Evolutionary conservation across 2,797 vertebrate genomes (phyloP), one percentile per base, ranked within the genome.

Genomic region (Monodelphis domestica): DNA sequence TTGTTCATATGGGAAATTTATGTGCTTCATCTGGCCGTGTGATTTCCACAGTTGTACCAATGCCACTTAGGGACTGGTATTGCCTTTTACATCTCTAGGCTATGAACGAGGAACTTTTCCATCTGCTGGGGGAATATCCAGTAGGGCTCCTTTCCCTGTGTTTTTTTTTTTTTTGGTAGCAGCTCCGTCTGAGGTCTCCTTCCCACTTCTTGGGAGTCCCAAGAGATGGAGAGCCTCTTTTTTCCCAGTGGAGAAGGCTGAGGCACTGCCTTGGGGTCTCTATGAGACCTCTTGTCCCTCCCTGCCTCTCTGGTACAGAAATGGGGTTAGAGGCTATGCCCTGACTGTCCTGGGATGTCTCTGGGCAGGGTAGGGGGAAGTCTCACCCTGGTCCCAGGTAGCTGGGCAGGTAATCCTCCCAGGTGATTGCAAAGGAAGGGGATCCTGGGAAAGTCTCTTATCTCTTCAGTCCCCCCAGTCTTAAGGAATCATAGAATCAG

Each of bases 1-100:
- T 99, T 98, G 99, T 98, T 98, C 98, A 98, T 98, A 97, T 98
- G 98, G 98, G 99, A 99, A 99, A 99, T 99, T 99, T 99, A 99
- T 99, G 99, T 97, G 98, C 99, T 99, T 99, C 99, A 99, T 99
- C 99, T 99, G 99, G 98, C 99, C 98, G 98, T 98, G 97, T 98
- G 99, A 98, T 99, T 99, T 98, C 98, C 98, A 98, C 98, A 96
- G 98, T 99, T 98, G 98, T 99, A 98, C 98, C 98, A 93, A 97
- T 98, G 99, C 99, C 99, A 98, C 98, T 98, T 97, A 98, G 98
- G 98, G 99, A 98, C 98, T 98, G 97, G 97, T 98, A 99, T 99
- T 99, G 98, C 98, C 96, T 98, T 98, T 98, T 98, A 98, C 98
- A 96, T 98, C 98, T 99, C 98, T 97, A 98, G 98, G 99, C 99